These are phyloP conservation scores for Cygnus buccinator DNA, from an alignment of 2,113 vertebrate genomes.

Conservation along the genomic window DNA sequence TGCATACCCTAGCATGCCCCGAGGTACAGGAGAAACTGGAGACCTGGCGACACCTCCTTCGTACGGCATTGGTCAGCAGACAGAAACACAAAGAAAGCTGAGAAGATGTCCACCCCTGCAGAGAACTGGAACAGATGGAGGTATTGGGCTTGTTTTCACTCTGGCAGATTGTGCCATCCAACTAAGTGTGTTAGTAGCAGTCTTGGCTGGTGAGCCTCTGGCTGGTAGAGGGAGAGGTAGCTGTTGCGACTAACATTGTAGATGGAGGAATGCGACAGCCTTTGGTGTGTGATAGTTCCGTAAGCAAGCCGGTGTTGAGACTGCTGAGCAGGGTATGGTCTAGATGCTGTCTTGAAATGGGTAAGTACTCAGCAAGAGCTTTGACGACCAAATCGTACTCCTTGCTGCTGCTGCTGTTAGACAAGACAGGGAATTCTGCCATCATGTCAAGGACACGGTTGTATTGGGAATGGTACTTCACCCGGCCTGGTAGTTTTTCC, in stretches of 20 bases:
- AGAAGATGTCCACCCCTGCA: neutral
- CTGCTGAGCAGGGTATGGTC: neutral
- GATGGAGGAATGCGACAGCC: neutral
- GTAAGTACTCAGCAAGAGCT: neutral
- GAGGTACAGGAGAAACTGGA: constrained; percentile 13
- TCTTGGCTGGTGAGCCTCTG: neutral
- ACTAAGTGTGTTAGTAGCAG: neutral
- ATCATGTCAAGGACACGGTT: neutral
- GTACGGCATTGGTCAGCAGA: neutral
- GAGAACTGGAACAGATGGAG: constrained; percentile 43
- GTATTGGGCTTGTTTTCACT: constrained; percentile 28
- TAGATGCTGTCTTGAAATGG: neutral
- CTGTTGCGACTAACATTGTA: neutral
- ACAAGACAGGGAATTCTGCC: neutral
- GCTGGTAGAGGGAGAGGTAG: neutral
- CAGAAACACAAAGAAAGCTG: neutral
- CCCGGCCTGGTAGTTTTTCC: neutral
- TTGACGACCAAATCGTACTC: neutral
- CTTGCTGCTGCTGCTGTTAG: neutral
- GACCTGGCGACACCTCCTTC: neutral
- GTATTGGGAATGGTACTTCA: neutral
- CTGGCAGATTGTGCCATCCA: neutral
- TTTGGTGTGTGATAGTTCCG: neutral
- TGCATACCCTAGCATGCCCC: neutral
- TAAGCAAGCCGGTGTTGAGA: neutral